phyloP scores from a whole-genome alignment of 2,888 invertebrate species.

The Amphipoea lucens region DNA sequence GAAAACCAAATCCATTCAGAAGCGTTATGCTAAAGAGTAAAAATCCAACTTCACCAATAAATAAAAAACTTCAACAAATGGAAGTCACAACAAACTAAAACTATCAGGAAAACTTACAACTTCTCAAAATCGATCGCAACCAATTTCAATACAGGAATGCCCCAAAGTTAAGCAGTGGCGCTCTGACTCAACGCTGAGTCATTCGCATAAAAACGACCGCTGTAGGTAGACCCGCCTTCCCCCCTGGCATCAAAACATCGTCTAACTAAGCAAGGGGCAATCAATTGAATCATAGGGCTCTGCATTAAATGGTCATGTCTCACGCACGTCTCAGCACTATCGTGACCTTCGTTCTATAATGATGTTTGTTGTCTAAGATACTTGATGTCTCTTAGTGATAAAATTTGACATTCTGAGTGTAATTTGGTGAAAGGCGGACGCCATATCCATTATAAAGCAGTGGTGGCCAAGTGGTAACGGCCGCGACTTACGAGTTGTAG shows the following conservation, averaged over 20 bases:
- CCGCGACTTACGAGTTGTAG: too few relatives aligned
- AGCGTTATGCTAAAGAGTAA: background rate
- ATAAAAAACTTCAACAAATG: conserved; percentile 13
- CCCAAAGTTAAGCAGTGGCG: conserved; percentile 53
- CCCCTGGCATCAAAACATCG: conserved; percentile 14
- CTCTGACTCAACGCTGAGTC: conserved; percentile 65
- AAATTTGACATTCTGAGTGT: conserved; percentile 36
- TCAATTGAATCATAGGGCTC: conserved; percentile 60
- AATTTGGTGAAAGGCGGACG: conserved; percentile 38
- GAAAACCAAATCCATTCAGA: background rate
- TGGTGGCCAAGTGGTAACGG: too few relatives aligned
- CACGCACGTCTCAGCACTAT: conserved; percentile 58
- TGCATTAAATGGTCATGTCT: conserved; percentile 55
- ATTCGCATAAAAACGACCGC: conserved; percentile 60
- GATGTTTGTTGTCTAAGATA: conserved; percentile 56
- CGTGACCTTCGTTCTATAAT: conserved; percentile 59
- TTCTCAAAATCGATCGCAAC: conserved; percentile 33
- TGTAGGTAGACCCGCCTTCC: conserved; percentile 32
- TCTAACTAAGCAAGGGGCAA: conserved; percentile 20
- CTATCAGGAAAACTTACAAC: conserved; percentile 30
- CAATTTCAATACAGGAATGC: conserved; percentile 60
- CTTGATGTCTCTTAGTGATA: conserved; percentile 49
- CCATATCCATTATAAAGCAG: background rate
- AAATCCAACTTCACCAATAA: conserved; percentile 10
- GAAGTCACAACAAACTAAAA: conserved; percentile 22